A percentile compares a stretch with the other conserved stretches of the same genome.
Conservation (phyloP, 2,797 vertebrate species). For the Anguilla anguilla region DNA sequence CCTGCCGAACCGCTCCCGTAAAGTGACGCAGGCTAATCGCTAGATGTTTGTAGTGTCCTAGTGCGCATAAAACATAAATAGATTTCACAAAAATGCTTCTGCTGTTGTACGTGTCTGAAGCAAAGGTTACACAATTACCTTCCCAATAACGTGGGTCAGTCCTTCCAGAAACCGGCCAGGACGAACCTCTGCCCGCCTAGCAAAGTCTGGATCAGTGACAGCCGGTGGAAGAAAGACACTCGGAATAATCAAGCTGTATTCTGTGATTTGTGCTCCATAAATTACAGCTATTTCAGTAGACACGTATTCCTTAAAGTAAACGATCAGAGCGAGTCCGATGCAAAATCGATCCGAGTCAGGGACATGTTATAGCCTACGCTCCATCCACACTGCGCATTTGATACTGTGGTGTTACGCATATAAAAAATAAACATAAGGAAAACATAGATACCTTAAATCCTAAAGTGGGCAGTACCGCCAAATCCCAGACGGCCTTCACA, state of each 20-base stretch:
- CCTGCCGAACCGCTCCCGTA: neutral
- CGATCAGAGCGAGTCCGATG: constrained; percentile 53
- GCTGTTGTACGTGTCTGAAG: neutral
- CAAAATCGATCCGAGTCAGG: constrained; percentile 36
- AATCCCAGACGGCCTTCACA: constrained; percentile 45
- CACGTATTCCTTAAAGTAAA: constrained; percentile 33
- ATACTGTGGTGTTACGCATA: neutral
- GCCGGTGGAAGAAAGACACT: constrained; percentile 4
- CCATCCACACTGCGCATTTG: neutral
- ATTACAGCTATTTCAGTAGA: constrained; percentile 31
- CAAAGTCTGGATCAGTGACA: neutral
- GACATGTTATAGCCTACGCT: constrained; percentile 28
- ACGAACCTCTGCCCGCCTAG: neutral
- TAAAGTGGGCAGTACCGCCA: constrained; percentile 56
- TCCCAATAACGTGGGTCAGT: constrained; percentile 31
- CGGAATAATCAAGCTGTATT: constrained; percentile 17
- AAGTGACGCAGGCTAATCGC: constrained; percentile 28
- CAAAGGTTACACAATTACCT: constrained; percentile 21
- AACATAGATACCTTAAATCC: constrained; percentile 60
- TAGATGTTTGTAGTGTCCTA: neutral
- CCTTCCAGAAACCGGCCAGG: constrained; percentile 12
- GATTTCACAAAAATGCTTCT: neutral
- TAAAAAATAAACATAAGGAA: constrained; percentile 59
- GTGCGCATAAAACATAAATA: neutral
- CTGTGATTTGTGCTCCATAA: constrained; percentile 19